Percentiles rank a stretch among this genome's conserved stretches.
Evolutionary conservation across 2,888 invertebrate genomes (phyloP).

Genomic region (Meandrusa payeni): DNA sequence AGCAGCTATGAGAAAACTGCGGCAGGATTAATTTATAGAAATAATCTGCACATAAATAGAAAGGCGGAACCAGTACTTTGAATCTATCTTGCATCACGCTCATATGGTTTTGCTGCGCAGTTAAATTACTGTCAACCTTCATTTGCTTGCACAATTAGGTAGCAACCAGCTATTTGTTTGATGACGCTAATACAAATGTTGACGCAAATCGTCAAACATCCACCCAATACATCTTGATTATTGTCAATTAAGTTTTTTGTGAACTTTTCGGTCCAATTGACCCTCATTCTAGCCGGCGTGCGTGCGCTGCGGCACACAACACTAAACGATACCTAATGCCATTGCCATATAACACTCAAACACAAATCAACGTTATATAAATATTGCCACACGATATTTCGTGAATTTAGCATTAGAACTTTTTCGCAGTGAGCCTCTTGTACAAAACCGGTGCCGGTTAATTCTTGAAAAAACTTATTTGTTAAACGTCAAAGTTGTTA

Average conservation of each 20-base stretch:
- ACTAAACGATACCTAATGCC: neutral
- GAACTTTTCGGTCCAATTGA: slow-evolving; percentile 65
- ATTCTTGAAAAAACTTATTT: slow-evolving; percentile 9
- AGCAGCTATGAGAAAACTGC: too few species aligned
- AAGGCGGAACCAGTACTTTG: neutral
- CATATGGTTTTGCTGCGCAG: neutral
- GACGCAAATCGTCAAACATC: slow-evolving; percentile 59
- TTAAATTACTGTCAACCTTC: slow-evolving; percentile 22
- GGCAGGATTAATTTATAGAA: too few species aligned
- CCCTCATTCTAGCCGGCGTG: slow-evolving; percentile 50
- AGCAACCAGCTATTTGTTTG: slow-evolving; percentile 9
- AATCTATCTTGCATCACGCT: neutral
- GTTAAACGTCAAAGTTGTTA: neutral
- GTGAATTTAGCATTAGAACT: slow-evolving; percentile 12
- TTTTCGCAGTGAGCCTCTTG: slow-evolving; percentile 2
- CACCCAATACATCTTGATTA: slow-evolving; percentile 61
- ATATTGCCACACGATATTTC: slow-evolving; percentile 9
- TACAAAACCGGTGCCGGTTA: slow-evolving; percentile 4
- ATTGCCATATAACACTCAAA: neutral
- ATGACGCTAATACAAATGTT: slow-evolving; percentile 53
- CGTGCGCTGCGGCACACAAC: slow-evolving; percentile 49
- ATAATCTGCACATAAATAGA: neutral
- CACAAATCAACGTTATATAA: slow-evolving; percentile 6
- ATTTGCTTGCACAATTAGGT: slow-evolving; percentile 19
- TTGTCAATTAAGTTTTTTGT: slow-evolving; percentile 63